phyloP scores from a whole-genome alignment of 2,888 invertebrate genomes.

The Pocota personata region DNA sequence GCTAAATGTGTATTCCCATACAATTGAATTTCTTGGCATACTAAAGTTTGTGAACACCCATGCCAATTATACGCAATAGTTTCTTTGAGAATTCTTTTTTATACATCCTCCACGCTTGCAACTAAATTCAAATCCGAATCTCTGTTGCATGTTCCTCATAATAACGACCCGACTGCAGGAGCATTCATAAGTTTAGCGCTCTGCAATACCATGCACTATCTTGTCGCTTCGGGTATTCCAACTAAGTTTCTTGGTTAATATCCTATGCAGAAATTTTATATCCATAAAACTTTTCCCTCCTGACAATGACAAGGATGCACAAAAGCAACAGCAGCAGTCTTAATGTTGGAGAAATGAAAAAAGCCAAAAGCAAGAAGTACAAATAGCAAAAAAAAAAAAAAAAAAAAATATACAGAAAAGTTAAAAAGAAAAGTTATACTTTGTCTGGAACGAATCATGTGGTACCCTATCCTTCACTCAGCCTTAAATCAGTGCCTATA shows the following conservation, averaged over 20 bases:
- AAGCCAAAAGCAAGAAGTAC: neutral
- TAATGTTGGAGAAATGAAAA: slow-evolving; percentile 2
- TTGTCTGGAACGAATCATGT: too few relatives aligned
- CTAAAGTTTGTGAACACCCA: neutral
- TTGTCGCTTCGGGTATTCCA: slow-evolving; percentile 61
- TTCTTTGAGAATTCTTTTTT: neutral
- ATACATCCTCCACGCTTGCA: neutral
- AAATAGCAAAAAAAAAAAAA: neutral
- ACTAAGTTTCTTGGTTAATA: slow-evolving; percentile 60
- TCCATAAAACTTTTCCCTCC: slow-evolving; percentile 34
- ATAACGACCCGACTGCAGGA: neutral
- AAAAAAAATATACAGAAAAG: too few relatives aligned
- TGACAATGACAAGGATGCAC: slow-evolving; percentile 17
- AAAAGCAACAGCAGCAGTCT: neutral
- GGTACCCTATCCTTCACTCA: too few relatives aligned
- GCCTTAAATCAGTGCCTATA: too few relatives aligned
- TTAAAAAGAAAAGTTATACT: too few relatives aligned
- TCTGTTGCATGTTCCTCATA: slow-evolving; percentile 27
- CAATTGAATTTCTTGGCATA: neutral
- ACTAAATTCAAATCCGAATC: slow-evolving; percentile 23
- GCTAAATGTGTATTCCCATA: neutral
- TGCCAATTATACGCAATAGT: slow-evolving; percentile 1
- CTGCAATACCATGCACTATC: slow-evolving; percentile 38
- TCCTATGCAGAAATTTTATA: slow-evolving; percentile 33
- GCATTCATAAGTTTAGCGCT: slow-evolving; percentile 30